These are phyloP conservation scores for Mesorhabditis sp. DNA, from an alignment of 2,888 invertebrate species.

Conservation along the genomic window DNA sequence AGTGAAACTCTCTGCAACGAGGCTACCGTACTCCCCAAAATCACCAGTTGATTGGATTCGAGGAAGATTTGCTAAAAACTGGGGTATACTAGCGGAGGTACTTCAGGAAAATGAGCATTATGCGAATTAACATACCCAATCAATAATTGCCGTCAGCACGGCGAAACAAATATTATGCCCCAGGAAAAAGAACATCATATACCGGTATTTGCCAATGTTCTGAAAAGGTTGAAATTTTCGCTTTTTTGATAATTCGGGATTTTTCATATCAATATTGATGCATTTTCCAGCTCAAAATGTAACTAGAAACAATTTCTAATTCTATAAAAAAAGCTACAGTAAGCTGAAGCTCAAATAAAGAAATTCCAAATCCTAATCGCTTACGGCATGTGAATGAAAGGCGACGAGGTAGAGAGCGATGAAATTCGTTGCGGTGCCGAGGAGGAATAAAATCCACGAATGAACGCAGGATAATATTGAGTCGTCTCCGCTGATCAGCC, in stretches of 20 bases:
- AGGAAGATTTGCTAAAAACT: too few relatives aligned
- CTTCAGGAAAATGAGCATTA: too few relatives aligned
- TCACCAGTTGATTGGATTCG: too few relatives aligned
- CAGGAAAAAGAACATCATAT: not conserved
- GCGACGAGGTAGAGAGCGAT: not conserved
- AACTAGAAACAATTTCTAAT: not conserved
- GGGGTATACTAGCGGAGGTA: too few relatives aligned
- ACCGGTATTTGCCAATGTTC: constrained; percentile 4
- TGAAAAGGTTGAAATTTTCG: not conserved
- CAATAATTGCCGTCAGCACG: not conserved
- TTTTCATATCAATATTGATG: too few relatives aligned
- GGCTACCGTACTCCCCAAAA: too few relatives aligned
- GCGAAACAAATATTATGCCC: not conserved
- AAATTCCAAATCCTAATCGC: not conserved
- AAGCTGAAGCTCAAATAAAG: not conserved
- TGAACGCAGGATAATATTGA: not conserved
- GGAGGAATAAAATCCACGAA: not conserved
- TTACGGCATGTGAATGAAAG: not conserved
- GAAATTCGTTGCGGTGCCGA: not conserved
- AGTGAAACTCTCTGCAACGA: too few relatives aligned
- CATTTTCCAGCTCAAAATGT: too few relatives aligned
- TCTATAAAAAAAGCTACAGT: not conserved
- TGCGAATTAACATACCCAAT: not conserved
- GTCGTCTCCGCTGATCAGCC: not conserved
- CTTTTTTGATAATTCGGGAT: too few relatives aligned